Evolutionary conservation across 1,140 invertebrate genomes (phyloP), one percentile per base, ranked within the genome.

Genomic region (Drosophila oshimai): DNA sequence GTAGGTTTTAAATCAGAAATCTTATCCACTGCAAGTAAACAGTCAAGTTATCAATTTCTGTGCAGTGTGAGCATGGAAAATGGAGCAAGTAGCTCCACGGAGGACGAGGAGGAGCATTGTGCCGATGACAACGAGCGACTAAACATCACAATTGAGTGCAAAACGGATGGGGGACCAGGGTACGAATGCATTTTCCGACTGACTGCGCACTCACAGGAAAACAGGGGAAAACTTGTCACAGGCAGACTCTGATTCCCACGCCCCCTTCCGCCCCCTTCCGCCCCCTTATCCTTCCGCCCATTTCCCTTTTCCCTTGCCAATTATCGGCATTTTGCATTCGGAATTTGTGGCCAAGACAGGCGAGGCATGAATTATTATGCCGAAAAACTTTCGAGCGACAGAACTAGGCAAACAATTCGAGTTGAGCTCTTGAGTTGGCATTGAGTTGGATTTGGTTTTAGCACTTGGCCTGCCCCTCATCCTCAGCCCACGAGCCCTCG

Each of bases 351-450:
- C 49, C 53, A 24, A 45, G 22, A 12, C 73, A 47, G 67, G 36
- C 22, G 42, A 18, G 36, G 24, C 72, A 86, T 86, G 78, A 86
- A 86, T 84, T 80, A 84, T 86, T 79, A 49, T 50, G 67, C 29
- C 28, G 9, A 65, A 75, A 78, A 84, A 78, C 58, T 86, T 86
- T 64, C 41, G 51, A 57, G 29, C 33, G 34, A 74, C 47, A 64
- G 57, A 69, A 34, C 44, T n/a, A n/a, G n/a, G n/a, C n/a, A n/a
- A n/a, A n/a, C n/a, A n/a, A n/a, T n/a, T n/a, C n/a, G n/a, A n/a
- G n/a, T n/a, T n/a, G n/a, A n/a, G n/a, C n/a, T 49, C 36, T 29
- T 34, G 62, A 50, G 4, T 45, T 47, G 42, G 50, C 44, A 47
- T 46, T 41, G 29, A 18, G 44, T 31, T 28, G 53, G 20, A 29